Base-by-base conservation (phyloP, 2,888 invertebrate species). In the Leptopilina drosophilae region DNA sequence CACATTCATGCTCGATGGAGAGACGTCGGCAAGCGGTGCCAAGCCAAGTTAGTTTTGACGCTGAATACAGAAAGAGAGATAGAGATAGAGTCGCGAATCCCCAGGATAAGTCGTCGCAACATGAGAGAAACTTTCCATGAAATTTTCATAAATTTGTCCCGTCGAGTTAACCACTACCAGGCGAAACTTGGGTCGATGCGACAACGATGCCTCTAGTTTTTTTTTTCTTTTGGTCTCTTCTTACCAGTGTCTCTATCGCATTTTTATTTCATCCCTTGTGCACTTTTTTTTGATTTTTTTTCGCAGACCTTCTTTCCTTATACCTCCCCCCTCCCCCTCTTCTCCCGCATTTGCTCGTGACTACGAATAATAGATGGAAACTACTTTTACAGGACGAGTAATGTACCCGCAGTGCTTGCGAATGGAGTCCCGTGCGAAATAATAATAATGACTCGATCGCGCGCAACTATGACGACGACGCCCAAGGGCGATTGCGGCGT, bases 101-200 rank as follows among this genome's bases (percentile, higher is more conserved):
- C 64, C 12, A 15, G 64, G 76, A 76, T 64, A 76, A 62, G 64
- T 64, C 64, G 76, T 64, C 62, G 64, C 76, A 62, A 62, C 64
- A 76, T 26, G 49, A 64, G 76, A 62, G 64, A 75, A 79, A 69
- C 80, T 82, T 77, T 79, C 79, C 78, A 81, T 83, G 79, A 83
- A 83, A 83, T 83, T 83, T 83, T 82, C 82, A 83, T 82, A 82
- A 83, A 83, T 83, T 83, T 82, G 82, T 83, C 79, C 79, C 59
- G 40, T 66, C 78, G 76, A 81, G 80, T 82, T 81, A 81, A 26
- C 65, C 67, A 64, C 79, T 76, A 78, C 78, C 69, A 64, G 42
- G 69, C 79, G 33, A 56, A 65, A 56, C 56, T 15, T 67, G 42
- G 66, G 33, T 66, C 66, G 77, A 64, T 77, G 56, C 73, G 53